Evolutionary conservation across 2,888 invertebrate genomes (phyloP).

Genomic region (Latheticus oryzae): DNA sequence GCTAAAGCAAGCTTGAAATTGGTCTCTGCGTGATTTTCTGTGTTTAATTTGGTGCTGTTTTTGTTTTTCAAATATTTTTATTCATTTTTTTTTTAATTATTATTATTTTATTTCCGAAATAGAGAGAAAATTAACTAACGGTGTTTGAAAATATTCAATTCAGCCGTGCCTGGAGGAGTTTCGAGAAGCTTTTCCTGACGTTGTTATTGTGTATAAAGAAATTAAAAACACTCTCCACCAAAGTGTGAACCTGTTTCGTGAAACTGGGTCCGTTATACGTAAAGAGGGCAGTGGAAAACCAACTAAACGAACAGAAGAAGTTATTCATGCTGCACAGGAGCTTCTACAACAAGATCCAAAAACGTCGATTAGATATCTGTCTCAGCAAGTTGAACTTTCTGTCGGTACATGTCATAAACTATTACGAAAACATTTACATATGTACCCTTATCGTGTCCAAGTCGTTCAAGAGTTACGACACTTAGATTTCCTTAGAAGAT

Average conservation of each 20-base stretch:
- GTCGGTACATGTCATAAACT: too few relatives aligned
- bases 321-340: neutral
- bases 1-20: neutral
- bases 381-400: too few relatives aligned
- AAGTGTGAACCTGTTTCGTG: too few relatives aligned
- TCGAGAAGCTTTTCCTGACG: too few relatives aligned
- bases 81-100: neutral
- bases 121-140: neutral
- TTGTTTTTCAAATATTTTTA: neutral
- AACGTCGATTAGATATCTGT: neutral
- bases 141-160: neutral
- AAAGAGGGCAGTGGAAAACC: too few relatives aligned
- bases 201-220: too few relatives aligned
- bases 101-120: neutral
- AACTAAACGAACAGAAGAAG: constrained; percentile 1
- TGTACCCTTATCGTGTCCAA: neutral
- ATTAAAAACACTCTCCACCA: too few relatives aligned
- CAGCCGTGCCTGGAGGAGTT: neutral
- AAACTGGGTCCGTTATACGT: too few relatives aligned
- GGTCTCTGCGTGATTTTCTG: neutral
- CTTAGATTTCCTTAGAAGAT: neutral
- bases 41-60: too few relatives aligned
- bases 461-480: neutral
- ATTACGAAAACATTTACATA: neutral
- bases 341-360: neutral